Conservation (phyloP, 2,797 vertebrate genomes). For the Artibeus lituratus region DNA sequence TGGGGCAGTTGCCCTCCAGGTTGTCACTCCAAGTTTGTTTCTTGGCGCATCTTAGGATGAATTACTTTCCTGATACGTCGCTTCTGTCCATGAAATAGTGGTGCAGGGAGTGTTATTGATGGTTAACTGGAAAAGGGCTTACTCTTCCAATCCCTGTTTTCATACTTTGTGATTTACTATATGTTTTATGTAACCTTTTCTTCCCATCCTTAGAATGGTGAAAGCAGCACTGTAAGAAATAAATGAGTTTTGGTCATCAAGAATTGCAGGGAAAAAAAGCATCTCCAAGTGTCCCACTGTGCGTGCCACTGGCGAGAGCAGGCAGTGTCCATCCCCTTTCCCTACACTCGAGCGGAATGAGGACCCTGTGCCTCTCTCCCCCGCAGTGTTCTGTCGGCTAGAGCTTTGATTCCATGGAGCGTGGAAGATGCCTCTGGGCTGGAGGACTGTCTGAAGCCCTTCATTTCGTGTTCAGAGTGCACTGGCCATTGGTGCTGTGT, state of each 20-base stretch:
- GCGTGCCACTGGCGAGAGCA: neutral
- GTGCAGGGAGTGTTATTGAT: slow-evolving; percentile 71
- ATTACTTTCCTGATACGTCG: slow-evolving; percentile 74
- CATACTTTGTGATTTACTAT: slow-evolving; percentile 71
- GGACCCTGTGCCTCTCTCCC: neutral
- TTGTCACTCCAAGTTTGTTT: slow-evolving; percentile 60
- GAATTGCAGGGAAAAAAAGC: neutral
- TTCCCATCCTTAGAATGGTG: slow-evolving; percentile 33
- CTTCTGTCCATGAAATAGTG: slow-evolving; percentile 70
- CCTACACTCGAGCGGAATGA: neutral
- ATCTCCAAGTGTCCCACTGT: neutral
- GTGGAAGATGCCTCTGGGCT: neutral
- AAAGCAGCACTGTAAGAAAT: slow-evolving; percentile 57
- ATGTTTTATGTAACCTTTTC: slow-evolving; percentile 63
- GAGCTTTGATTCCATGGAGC: neutral
- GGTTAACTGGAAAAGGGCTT: slow-evolving; percentile 76
- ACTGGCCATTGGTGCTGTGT: neutral
- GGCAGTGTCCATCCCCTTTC: neutral
- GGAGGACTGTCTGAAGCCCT: neutral
- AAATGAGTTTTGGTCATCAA: slow-evolving; percentile 38
- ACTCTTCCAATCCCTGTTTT: slow-evolving; percentile 68
- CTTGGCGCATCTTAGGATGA: slow-evolving; percentile 59
- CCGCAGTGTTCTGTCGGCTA: neutral
- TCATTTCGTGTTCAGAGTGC: neutral
- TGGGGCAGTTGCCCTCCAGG: slow-evolving; percentile 6